Evolutionary conservation across 1,140 invertebrate genomes (phyloP), one percentile per base, ranked within the genome.

Genomic region (Marisa cornuarietis): DNA sequence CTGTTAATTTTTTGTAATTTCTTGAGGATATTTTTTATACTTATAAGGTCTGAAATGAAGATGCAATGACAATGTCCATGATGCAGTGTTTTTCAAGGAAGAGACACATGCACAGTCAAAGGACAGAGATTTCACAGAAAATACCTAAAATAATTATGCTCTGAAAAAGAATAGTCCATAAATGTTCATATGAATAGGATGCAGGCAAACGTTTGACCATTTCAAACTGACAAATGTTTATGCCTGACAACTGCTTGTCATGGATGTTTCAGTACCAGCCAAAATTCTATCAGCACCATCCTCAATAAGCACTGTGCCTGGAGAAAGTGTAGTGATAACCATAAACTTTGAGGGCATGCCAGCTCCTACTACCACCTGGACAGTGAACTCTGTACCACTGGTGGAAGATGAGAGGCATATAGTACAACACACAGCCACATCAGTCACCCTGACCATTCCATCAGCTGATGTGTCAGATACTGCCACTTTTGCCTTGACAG

Each of bases 401-500:
- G 24, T 99, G 96, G 90, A 98, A 96, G 90, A 92, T 75, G 79
- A 85, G 16, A 65, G 58, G 6, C 84, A 84, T 26, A 72, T 77
- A 52, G 42, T 83, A 26, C 72, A 79, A 22, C 18, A 71, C 20
- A 83, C 83, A 76, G 73, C 81, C n/a, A 79, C 80, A 18, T 79
- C 79, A 24, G 83, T 82, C 22, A 95, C 82, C 20, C 78, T 90
- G 71, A 86, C 79, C 61, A 87, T 90, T 31, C 80, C 82, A 42
- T 74, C 83, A 26, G 83, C 83, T 58, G 79, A 81, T 52, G 61
- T 84, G 16, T 79, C 85, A 20, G 87, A 90, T 62, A 77, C 78
- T 24, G 86, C 84, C 42, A 73, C 74, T n/a, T 89, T 87, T 80
- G 96, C 95, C 11, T 97, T 97, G 89, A 93, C 96, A 78, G 97